Evolutionary conservation across 2,888 invertebrate species (phyloP), one percentile per base, ranked within the genome.

Genomic region (Leucophenga montana): DNA sequence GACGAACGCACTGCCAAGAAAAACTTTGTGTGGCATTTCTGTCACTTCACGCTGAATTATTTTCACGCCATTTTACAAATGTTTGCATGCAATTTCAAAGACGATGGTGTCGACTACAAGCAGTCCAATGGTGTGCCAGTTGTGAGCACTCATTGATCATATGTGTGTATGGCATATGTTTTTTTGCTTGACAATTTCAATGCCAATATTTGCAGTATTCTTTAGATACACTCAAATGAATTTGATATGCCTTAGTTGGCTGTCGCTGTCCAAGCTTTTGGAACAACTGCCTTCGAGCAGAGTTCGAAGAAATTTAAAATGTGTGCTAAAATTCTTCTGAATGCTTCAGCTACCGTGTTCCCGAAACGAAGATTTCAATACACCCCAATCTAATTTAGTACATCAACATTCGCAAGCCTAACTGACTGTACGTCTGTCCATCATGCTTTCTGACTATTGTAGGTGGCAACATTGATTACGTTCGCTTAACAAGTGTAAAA

Each of bases 181-280:
- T 83, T 83, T 82, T 83, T 83, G 82, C 83, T 83, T 82, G 81
- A 82, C 81, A 82, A 82, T 80, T 82, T 83, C 81, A 83, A 77
- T 82, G 79, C 82, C 83, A 82, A 83, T 82, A 83, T 82, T 82
- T 83, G 82, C 84, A 80, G 78, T 80, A 82, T 82, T 83, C 83
- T 82, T 82, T 82, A 82, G 82, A 80, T 82, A 83, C 82, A 79
- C 79, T 82, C 81, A 82, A 82, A 79, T 82, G 79, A 73, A 83
- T 83, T 82, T 82, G 82, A 82, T 82, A 83, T 82, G 82, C 80
- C 84, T 83, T 83, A 82, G 83, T 82, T 79, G 80, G 81, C 75
- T 77, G 78, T 66, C 75, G 39, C 8, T 73, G 57, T 13, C 50
- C 16, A 50, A n/a, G 71, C 67, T 20, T 22, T 57, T 61, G 48